Percentiles rank a stretch among this genome's conserved stretches.
Conservation (phyloP, 2,888 invertebrate genomes). For the Limnephilus auricula region DNA sequence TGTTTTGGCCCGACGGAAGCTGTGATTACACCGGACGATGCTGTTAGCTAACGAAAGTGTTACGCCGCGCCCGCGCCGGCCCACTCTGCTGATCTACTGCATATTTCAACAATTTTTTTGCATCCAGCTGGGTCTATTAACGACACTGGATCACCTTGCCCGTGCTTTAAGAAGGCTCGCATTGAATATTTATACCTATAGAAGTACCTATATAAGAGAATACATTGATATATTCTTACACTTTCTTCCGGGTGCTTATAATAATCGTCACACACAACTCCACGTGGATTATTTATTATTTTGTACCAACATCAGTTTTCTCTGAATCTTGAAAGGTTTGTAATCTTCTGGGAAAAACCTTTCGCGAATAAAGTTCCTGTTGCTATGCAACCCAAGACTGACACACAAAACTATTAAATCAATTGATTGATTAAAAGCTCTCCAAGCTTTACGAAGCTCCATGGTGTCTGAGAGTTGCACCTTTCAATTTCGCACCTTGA, state of each 20-base stretch:
- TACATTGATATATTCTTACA: not conserved
- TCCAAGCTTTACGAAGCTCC: not conserved
- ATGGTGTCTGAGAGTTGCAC: not conserved
- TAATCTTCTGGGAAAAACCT: not conserved
- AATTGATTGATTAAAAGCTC: not conserved
- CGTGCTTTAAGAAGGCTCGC: not conserved
- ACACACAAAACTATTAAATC: not conserved
- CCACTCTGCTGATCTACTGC: constrained; percentile 8
- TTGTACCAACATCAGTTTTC: not conserved
- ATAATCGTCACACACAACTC: not conserved
- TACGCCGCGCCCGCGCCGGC: constrained; percentile 11
- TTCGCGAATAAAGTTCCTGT: not conserved
- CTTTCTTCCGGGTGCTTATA: not conserved
- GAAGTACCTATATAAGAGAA: not conserved
- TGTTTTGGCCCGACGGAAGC: constrained; percentile 28
- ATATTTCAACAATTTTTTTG: constrained; percentile 16
- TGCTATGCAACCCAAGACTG: not conserved
- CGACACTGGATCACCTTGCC: constrained; percentile 20
- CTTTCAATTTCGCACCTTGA: not conserved
- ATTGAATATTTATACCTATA: not conserved
- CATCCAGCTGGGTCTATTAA: constrained; percentile 27
- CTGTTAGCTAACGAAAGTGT: constrained; percentile 42
- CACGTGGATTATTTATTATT: not conserved
- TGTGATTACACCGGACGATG: constrained; percentile 25
- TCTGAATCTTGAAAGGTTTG: not conserved